A percentile compares a stretch with the other conserved stretches of the same genome.
Conservation (phyloP, 1,140 invertebrate genomes). For the Subanguina moxae region DNA sequence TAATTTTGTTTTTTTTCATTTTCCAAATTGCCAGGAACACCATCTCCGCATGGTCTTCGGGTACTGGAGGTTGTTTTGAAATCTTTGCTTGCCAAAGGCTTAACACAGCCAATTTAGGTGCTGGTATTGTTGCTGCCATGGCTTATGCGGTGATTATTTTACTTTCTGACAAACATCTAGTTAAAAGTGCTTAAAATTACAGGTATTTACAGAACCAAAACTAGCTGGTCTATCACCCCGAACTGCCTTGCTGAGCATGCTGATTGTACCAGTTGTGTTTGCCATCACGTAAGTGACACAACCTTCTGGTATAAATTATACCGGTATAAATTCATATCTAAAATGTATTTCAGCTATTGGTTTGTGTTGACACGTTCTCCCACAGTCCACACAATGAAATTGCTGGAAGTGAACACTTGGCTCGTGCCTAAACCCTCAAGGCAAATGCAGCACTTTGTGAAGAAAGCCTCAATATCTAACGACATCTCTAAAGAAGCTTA, state of each 20-base stretch:
- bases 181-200: background rate
- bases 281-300: constrained; percentile 41
- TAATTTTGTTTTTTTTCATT: background rate
- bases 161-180: background rate
- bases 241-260: constrained; percentile 38
- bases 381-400: constrained; percentile 18
- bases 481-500: background rate
- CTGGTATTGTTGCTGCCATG: constrained; percentile 51
- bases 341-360: constrained; percentile 39
- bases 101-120: constrained; percentile 12
- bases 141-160: background rate
- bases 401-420: constrained; percentile 32
- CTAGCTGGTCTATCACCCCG: constrained; percentile 24
- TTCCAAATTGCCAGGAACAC: constrained; percentile 36
- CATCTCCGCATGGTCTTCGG: constrained; percentile 47
- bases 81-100: too few species aligned
- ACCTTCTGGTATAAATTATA: too few species aligned
- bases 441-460: too few species aligned
- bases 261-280: constrained; percentile 41
- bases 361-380: constrained; percentile 25
- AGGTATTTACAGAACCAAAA: constrained; percentile 40
- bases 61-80: constrained; percentile 25
- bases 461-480: background rate
- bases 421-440: constrained; percentile 31
- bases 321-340: too few species aligned